Evolutionary conservation across 2,888 invertebrate genomes (phyloP), one percentile per base, ranked within the genome.

Genomic region (Ophion ventricosus): DNA sequence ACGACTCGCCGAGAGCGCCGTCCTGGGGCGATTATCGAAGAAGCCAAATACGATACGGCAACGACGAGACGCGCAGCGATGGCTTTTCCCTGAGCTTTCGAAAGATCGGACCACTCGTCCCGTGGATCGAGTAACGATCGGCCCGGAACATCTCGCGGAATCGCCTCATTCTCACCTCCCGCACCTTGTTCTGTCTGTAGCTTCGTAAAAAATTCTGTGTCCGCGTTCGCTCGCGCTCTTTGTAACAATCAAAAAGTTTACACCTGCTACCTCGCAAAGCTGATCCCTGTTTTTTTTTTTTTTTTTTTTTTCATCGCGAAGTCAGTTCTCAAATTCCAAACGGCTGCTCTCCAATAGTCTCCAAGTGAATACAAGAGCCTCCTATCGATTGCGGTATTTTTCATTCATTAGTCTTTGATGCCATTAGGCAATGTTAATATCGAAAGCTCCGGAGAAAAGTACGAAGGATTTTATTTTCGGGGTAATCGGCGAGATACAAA

Each of bases 1-100:
- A 72, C 4, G 66, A 78, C 54, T 72, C 81, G 25, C 63, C 74
- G 5, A 80, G 79, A 80, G 74, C 74, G 20, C 66, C 85, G 3
- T 86, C 85, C 49, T 86, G 86, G 86, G 83, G 77, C 10, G 83
- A 84, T 56, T 80, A 84, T 29, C 85, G 84, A 64, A 49, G 59
- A n/a, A 23, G 29, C 14, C 40, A 75, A 64, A 43, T 69, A 7
- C 57, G 40, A 74, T 69, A 70, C 23, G 29, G 10, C 72, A 35
- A 73, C 40, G 74, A 84, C 17, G 66, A 43, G 17, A 29, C 57
- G 14, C 40, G 14, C 10, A 63, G 66, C 11, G 35, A 64, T 54
- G 25, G 75, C 56, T 20, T 76, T 25, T 76, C 82, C 5, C 17
- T 79, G 7, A 82, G 79, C 66, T 66, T 79, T 63, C 75, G 66